Base-by-base conservation (phyloP, 2,888 invertebrate species). In the Beris chalybata region DNA sequence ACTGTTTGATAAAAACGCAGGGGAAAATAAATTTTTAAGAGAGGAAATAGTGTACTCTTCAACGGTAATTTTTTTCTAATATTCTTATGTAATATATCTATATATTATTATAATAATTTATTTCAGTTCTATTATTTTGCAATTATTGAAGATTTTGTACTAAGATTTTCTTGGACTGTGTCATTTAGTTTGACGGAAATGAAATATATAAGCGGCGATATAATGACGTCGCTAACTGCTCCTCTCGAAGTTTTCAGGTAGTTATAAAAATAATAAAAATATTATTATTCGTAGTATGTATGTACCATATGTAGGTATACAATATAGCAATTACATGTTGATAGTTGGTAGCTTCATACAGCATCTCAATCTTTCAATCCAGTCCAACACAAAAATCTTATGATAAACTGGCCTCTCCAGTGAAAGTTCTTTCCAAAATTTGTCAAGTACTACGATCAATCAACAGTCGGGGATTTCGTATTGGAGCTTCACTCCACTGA, bases 11-110 rank as follows among this genome's bases (percentile, higher is more conserved):
- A 87, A 89, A 65, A 92, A 92, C 72, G 91, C 95, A 1, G 93
- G 93, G 0, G 95, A 96, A 82, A 94, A 97, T 83, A 88, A 86
- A 77, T 91, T 96, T 78, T 84, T 97, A 1, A 84, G 97, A 50
- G 97, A 97, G 77, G 97, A 97, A 84, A 91, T 96, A 67, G 97
- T 97, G 9, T 97, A 97, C 78, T 93, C 94, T 15, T 90, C 92
- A 30, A 89, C 91, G 79, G 95, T 95, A 80, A 85, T 85, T 53
- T 50, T 47, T 13, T 57, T 5, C 48, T 22, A 22, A 22, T 22
- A 22, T 66, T 65, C 48, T 22, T 13, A 15, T 59, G 5, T 13
- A 66, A 64, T 15, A 50, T 50, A 29, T 53, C 56, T 64, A 47
- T 48, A 57, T 44, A 22, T 43, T 44, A 3, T 13, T 59, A 52